Evolutionary conservation across 2,113 vertebrate genomes (phyloP).

Genomic region (Nesoenas mayeri): DNA sequence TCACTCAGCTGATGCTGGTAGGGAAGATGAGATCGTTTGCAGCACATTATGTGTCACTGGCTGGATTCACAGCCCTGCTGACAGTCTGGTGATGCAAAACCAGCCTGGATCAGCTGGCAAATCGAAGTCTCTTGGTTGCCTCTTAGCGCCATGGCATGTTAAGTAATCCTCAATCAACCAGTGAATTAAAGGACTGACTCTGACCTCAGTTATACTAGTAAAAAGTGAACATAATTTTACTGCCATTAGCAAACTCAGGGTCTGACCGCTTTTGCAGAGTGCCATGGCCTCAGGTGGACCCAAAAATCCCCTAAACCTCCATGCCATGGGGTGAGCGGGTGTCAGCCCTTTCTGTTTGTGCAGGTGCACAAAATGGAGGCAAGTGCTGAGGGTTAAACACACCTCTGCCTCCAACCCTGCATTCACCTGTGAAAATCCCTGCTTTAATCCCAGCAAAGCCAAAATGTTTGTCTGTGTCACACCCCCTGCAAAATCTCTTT

Average conservation of each 20-base stretch:
- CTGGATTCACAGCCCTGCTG: background rate
- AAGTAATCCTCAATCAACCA: background rate
- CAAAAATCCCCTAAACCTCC: background rate
- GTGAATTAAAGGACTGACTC: background rate
- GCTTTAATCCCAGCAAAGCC: background rate
- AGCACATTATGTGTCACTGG: background rate
- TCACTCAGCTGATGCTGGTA: background rate
- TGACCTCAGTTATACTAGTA: background rate
- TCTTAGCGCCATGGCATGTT: background rate
- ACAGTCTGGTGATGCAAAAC: background rate
- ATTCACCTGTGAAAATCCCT: background rate
- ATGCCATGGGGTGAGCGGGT: rapidly evolving
- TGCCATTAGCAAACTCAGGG: rapidly evolving
- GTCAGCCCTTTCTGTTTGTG: background rate
- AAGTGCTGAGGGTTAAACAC: background rate
- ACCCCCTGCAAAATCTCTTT: background rate
- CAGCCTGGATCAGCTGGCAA: background rate
- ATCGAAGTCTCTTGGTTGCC: background rate
- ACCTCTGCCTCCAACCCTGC: background rate
- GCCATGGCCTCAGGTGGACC: background rate
- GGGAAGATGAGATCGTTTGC: background rate
- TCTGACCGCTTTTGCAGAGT: background rate
- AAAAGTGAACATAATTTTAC: background rate
- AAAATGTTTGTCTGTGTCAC: background rate
- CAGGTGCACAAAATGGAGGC: background rate